phyloP scores from a whole-genome alignment of 2,888 invertebrate genomes.

The Drosophila borealis region DNA sequence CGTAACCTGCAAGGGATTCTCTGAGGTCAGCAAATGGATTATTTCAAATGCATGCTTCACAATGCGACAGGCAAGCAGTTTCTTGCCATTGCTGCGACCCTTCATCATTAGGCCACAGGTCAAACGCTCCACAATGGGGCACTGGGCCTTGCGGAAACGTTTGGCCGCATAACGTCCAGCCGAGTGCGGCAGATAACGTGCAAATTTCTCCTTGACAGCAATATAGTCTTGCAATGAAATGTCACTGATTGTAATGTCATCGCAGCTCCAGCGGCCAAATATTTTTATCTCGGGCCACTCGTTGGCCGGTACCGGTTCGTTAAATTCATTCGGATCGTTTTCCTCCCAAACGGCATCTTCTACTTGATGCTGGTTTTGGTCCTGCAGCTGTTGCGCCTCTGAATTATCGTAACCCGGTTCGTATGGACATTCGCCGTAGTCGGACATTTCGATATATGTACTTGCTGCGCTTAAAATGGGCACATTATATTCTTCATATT shows the following conservation, averaged over 20 bases:
- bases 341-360: slow-evolving; percentile 45
- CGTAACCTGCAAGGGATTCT: slow-evolving; percentile 58
- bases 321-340: neutral
- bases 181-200: slow-evolving; percentile 98
- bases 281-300: slow-evolving; percentile 98
- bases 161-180: slow-evolving; percentile 99
- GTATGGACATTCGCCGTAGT: slow-evolving; percentile 10
- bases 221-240: slow-evolving; percentile 99
- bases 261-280: slow-evolving; percentile 98
- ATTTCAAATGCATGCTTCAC: slow-evolving; percentile 99
- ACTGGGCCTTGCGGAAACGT: slow-evolving; percentile 99
- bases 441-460: slow-evolving; percentile 24
- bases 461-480: neutral
- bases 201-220: slow-evolving; percentile 98
- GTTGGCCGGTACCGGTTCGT: slow-evolving; percentile 15
- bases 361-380: neutral
- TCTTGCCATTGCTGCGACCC: slow-evolving; percentile 99
- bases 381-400: slow-evolving; percentile 20
- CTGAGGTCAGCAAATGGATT: slow-evolving; percentile 54
- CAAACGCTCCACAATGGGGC: slow-evolving; percentile 99
- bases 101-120: slow-evolving; percentile 99
- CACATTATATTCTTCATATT: neutral
- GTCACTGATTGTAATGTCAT: slow-evolving; percentile 98
- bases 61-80: slow-evolving; percentile 98
- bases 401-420: slow-evolving; percentile 6